Conservation (phyloP, 30 jellyfish, hydroid and myxozoan species). For the Chrysaora quinquecirrha region DNA sequence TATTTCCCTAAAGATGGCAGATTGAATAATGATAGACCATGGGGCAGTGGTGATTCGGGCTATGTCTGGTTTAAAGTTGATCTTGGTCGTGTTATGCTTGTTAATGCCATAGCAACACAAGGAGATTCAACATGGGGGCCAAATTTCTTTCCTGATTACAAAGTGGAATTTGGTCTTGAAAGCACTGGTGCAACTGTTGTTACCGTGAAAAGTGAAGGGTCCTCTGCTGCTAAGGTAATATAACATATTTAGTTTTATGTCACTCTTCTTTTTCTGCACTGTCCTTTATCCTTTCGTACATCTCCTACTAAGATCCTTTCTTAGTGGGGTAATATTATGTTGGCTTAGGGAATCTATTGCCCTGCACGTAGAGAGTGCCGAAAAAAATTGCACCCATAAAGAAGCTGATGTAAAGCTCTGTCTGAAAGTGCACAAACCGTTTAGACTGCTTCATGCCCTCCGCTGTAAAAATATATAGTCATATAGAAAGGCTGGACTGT, state of each 20-base stretch:
- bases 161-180: slow-evolving; percentile 40
- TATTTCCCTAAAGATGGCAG: slow-evolving; percentile 56
- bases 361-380: no score
- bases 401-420: no score
- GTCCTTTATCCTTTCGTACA: no score
- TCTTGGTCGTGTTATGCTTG: slow-evolving; percentile 62
- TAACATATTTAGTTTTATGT: neutral
- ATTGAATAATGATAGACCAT: slow-evolving; percentile 48
- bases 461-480: no score
- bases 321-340: no score
- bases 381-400: no score
- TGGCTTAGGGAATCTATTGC: no score
- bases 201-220: slow-evolving; percentile 25
- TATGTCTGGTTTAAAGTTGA: slow-evolving; percentile 59
- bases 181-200: slow-evolving; percentile 2
- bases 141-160: slow-evolving; percentile 53
- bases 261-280: neutral
- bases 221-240: slow-evolving; percentile 38
- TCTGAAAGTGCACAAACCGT: no score
- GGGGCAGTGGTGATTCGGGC: slow-evolving; percentile 8
- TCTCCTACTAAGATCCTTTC: no score
- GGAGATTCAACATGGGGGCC: slow-evolving; percentile 65
- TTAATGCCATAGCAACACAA: slow-evolving; percentile 65
- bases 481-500: no score
- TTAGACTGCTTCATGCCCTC: no score